Percentiles rank a stretch among this genome's conserved stretches.
Conservation (phyloP, 2,888 invertebrate species). For the Oxycera nigricornis region DNA sequence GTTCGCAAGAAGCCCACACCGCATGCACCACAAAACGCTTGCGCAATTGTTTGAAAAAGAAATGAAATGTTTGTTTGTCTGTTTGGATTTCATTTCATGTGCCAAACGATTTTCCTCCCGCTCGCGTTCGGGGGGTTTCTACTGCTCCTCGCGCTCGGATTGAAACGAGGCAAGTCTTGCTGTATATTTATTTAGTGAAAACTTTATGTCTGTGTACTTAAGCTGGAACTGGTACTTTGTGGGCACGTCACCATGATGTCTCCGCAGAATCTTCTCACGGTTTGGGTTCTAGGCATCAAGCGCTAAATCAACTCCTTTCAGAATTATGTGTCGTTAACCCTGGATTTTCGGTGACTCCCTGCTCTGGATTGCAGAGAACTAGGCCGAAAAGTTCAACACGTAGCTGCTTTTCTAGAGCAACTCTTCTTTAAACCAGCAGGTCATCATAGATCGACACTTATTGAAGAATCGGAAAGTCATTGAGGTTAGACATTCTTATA, state of each 20-base stretch:
- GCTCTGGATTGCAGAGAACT: too few species aligned
- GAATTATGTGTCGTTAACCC: not conserved
- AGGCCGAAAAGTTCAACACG: too few species aligned
- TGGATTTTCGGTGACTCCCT: not conserved
- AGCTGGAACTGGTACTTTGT: constrained; percentile 18
- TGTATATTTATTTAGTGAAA: constrained; percentile 20
- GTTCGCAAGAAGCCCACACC: constrained; percentile 29
- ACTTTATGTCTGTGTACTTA: constrained; percentile 27
- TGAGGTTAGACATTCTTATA: too few species aligned
- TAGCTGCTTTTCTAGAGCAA: too few species aligned
- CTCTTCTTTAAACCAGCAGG: too few species aligned
- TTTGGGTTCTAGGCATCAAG: not conserved
- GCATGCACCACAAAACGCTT: constrained; percentile 17
- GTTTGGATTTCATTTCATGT: constrained; percentile 24
- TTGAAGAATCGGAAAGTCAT: too few species aligned
- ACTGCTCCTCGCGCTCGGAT: not conserved
- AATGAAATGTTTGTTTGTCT: constrained; percentile 38
- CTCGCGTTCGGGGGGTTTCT: not conserved
- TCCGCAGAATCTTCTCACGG: constrained; percentile 35
- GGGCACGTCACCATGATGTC: constrained; percentile 38
- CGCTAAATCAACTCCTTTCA: not conserved
- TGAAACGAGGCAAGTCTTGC: not conserved
- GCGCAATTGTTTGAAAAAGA: constrained; percentile 37
- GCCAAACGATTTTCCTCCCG: not conserved
- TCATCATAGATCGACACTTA: too few species aligned